A percentile compares a stretch with the other conserved stretches of the same genome.
Conservation (phyloP, 2,888 invertebrate species). For the Acholoe squamosa region DNA sequence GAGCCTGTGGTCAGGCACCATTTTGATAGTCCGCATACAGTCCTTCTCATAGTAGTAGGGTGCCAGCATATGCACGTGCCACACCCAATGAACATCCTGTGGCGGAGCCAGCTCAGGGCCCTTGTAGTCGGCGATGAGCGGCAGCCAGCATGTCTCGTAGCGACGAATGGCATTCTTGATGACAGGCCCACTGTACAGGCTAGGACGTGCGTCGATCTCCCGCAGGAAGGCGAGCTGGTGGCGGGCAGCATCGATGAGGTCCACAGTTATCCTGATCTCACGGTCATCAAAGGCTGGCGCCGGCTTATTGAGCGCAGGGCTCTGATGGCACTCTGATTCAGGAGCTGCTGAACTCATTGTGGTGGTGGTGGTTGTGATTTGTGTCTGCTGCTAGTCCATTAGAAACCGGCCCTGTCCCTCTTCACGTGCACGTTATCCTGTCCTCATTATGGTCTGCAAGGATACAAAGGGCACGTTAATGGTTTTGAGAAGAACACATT, state of each 20-base stretch:
- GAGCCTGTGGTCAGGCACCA: constrained; percentile 83
- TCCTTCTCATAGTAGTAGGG: constrained; percentile 80
- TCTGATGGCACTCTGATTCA: neutral
- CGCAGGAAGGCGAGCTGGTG: constrained; percentile 77
- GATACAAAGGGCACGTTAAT: neutral
- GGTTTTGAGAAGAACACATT: too few species aligned
- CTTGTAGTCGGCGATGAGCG: constrained; percentile 80
- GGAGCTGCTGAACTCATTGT: constrained; percentile 35
- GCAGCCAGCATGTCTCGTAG: constrained; percentile 84
- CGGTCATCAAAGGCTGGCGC: constrained; percentile 63
- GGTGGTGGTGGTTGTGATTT: neutral
- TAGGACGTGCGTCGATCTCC: constrained; percentile 73
- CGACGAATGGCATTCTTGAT: constrained; percentile 83
- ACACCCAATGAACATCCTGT: constrained; percentile 84
- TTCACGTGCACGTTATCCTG: neutral
- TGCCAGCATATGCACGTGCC: constrained; percentile 83
- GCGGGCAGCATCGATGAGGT: constrained; percentile 73
- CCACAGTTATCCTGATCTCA: constrained; percentile 70
- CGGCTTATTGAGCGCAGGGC: neutral
- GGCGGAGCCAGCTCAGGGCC: constrained; percentile 82
- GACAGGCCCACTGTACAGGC: constrained; percentile 79
- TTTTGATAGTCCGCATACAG: constrained; percentile 75
- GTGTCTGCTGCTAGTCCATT: neutral
- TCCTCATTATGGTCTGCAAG: neutral
- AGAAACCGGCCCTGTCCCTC: neutral